Base-by-base conservation (phyloP, 2,888 invertebrate genomes). In the Dione vanillae region DNA sequence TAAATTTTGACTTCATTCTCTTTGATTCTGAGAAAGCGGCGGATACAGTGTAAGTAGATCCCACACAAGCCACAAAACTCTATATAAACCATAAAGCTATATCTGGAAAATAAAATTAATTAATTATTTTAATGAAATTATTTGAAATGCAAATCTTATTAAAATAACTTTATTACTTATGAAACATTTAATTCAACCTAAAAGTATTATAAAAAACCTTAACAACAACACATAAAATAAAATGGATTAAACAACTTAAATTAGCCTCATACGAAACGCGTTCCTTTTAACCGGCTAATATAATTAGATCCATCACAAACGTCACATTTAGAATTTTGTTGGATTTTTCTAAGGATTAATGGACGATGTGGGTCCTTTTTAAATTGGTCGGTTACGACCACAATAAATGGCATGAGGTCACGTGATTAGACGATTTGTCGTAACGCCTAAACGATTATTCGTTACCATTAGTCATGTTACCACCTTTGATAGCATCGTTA, bases 401-500 rank as follows among this genome's bases (percentile, higher is more conserved):
- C 59, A 87, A 89, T 88, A 89, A 91, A 92, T 91, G 87, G 83
- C 80, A 78, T 74, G 76, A 74, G 80, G 84, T 89, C 91, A 91
- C 91, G 91, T 89, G 88, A 91, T 89, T 78, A 77, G 84, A 83
- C 87, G 84, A 91, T 91, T 91, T 91, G 91, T 91, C 89, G 86
- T 87, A 85, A 85, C 86, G 86, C 83, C 83, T 84, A 84, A 87
- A 82, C 89, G 88, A 91, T 91, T 90, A 90, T 78, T 80, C 78
- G 87, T 82, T 56, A 83, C 89, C 91, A 90, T 91, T 91, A 89
- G 86, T 92, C 89, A 91, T 91, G 88, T 91, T 89, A 87, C 87
- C 91, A 91, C 91, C 89, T 90, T 80, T 85, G 90, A 90, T 91
- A 90, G 85, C 86, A 88, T 90, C 86, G 85, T 88, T 86, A 84